These are phyloP conservation scores for Drosophila emarginata DNA, from an alignment of 2,888 invertebrate genomes.

Conservation along the genomic window DNA sequence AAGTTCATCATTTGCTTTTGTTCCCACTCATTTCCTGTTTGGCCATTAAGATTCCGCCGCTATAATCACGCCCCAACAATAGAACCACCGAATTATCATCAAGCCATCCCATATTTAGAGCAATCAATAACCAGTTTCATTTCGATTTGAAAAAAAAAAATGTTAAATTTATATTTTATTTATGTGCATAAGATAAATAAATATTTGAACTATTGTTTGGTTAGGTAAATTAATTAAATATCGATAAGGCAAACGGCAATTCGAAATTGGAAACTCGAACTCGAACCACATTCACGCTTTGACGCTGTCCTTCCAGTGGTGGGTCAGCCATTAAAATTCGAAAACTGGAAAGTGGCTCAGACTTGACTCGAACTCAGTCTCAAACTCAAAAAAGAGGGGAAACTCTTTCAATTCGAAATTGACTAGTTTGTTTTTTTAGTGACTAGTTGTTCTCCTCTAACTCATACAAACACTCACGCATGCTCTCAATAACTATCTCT, in stretches of 20 bases:
- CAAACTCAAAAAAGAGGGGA: neutral
- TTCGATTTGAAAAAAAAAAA: slow-evolving; percentile 23
- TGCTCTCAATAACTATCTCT: neutral
- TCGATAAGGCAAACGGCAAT: slow-evolving; percentile 36
- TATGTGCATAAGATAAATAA: slow-evolving; percentile 57
- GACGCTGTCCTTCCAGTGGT: slow-evolving; percentile 40
- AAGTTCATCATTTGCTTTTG: slow-evolving; percentile 27
- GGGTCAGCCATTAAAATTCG: slow-evolving; percentile 68
- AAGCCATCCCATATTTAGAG: slow-evolving; percentile 35
- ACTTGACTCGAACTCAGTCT: slow-evolving; percentile 3
- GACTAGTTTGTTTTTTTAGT: no score
- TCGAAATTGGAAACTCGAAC: slow-evolving; percentile 37
- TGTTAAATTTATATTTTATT: slow-evolving; percentile 61
- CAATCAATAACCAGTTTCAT: slow-evolving; percentile 24
- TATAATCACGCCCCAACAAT: slow-evolving; percentile 48
- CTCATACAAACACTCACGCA: neutral
- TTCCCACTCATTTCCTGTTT: slow-evolving; percentile 35
- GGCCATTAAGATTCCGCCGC: slow-evolving; percentile 23
- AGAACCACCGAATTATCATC: neutral
- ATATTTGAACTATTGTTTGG: slow-evolving; percentile 27
- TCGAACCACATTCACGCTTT: slow-evolving; percentile 45
- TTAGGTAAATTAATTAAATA: slow-evolving; percentile 57
- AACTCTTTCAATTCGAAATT: slow-evolving; percentile 34
- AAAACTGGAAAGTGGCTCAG: slow-evolving; percentile 43
- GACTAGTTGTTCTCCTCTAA: neutral